These are phyloP conservation scores for Trogon melanurus DNA, from an alignment of 2,113 vertebrate genomes.

Conservation along the genomic window DNA sequence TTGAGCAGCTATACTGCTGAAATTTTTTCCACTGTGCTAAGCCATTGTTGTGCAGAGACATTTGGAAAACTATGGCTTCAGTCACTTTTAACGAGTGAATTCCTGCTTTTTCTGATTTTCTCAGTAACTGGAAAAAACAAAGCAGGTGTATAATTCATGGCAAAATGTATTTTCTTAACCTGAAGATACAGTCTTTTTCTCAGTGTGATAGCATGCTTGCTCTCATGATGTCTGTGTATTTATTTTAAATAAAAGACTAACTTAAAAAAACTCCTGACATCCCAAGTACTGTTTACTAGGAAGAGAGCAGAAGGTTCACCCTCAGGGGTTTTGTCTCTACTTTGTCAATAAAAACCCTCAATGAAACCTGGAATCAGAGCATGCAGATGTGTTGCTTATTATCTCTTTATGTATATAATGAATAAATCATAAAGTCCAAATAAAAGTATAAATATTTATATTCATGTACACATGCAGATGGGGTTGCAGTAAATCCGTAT, in stretches of 20 bases:
- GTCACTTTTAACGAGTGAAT: neutral
- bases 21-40: neutral
- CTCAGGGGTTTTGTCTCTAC: neutral
- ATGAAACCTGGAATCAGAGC: neutral
- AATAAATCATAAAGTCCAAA: conserved; percentile 59
- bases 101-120: neutral
- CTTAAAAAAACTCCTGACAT: neutral
- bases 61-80: neutral
- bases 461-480: conserved; percentile 29
- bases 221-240: neutral
- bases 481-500: conserved; percentile 1
- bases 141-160: neutral
- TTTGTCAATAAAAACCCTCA: conserved; percentile 22
- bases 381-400: conserved; percentile 34
- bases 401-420: conserved; percentile 38
- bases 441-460: conserved; percentile 47
- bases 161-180: neutral
- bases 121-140: neutral
- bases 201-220: neutral
- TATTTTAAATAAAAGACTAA: neutral
- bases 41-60: neutral
- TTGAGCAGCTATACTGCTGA: neutral
- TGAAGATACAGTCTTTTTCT: neutral
- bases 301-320: neutral
- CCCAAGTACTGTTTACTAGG: neutral